Percentiles rank a stretch among this genome's conserved stretches.
Evolutionary conservation across 2,113 vertebrate genomes (phyloP).

Genomic region (Chauna torquata): DNA sequence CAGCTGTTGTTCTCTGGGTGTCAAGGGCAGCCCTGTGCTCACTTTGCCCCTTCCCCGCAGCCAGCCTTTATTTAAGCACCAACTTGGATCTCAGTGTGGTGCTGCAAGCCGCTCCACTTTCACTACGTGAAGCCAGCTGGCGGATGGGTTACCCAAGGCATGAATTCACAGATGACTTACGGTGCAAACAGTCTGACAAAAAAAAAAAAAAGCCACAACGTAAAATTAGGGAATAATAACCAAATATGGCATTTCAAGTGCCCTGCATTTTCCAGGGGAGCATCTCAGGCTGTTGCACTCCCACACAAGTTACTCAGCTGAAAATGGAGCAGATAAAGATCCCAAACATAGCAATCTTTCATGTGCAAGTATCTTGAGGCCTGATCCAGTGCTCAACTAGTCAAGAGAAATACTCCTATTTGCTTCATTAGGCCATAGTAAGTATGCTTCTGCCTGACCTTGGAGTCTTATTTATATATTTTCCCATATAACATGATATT

Average conservation of each 20-base stretch:
- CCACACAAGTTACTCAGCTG: background rate
- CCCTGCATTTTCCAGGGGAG: constrained; percentile 34
- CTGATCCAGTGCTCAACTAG: background rate
- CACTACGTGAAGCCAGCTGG: background rate
- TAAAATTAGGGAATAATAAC: background rate
- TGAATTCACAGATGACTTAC: background rate
- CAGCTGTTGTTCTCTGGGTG: background rate
- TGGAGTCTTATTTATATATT: background rate
- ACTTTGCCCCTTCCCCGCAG: background rate
- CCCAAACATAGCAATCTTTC: background rate
- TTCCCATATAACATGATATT: background rate
- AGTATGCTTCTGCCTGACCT: background rate
- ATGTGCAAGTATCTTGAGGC: background rate
- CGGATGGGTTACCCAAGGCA: background rate
- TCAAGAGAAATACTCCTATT: background rate
- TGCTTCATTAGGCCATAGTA: background rate
- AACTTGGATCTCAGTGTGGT: background rate
- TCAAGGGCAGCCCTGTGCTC: background rate
- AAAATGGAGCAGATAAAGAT: constrained; percentile 7
- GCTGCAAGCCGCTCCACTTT: background rate
- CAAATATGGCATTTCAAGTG: background rate
- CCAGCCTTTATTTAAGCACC: background rate
- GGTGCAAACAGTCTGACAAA: background rate
- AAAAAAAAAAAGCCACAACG: background rate
- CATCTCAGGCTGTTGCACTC: constrained; percentile 1